Base-by-base conservation (phyloP, 2,113 vertebrate genomes). In the Athene noctua region DNA sequence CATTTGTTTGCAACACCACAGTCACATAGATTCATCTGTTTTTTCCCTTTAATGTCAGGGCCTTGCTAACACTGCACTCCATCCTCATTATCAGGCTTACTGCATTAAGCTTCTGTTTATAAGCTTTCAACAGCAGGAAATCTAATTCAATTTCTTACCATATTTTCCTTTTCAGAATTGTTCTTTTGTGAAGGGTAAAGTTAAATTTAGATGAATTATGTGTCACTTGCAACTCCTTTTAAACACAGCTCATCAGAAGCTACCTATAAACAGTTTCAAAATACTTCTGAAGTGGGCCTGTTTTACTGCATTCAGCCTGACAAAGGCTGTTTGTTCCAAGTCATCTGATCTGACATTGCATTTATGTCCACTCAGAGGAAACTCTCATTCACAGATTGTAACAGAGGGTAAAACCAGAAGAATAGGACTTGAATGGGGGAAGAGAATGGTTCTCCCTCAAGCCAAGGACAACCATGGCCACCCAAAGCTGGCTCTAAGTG, bases 81-180 rank as follows among this genome's bases (percentile, higher is more conserved):
- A 74, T 77, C 85, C 91, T 94, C 49, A 91, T 92, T 95, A 94
- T 49, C 29, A 81, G 47, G 20, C 83, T 90, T 80, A 66, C 49
- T 63, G 57, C 49, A 75, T 82, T 89, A 92, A 66, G 51, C 65
- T 80, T 51, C 49, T 93, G 46, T 90, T 93, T 68, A n/a, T 70
- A 80, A 78, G 79, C 86, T 94, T 77, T 73, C 92, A 95, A 74
- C 68, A 89, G 44, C 46, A 63, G 80, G 51, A 95, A 86, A 92
- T 34, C 42, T 71, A 84, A 94, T 59, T 89, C 57, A 81, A 74
- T 95, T 87, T 81, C 71, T 55, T 73, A 80, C 40, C 42, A 47
- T 88, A 72, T 72, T 94, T 89, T 81, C 40, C n/a, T 86, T 70
- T 80, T 49, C 85, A 68, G 42, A 87, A 83, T 75, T 90, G 52